These are phyloP conservation scores for Petrocephalus microphthalmus DNA, from an alignment of 2,113 vertebrate genomes.

Conservation along the genomic window DNA sequence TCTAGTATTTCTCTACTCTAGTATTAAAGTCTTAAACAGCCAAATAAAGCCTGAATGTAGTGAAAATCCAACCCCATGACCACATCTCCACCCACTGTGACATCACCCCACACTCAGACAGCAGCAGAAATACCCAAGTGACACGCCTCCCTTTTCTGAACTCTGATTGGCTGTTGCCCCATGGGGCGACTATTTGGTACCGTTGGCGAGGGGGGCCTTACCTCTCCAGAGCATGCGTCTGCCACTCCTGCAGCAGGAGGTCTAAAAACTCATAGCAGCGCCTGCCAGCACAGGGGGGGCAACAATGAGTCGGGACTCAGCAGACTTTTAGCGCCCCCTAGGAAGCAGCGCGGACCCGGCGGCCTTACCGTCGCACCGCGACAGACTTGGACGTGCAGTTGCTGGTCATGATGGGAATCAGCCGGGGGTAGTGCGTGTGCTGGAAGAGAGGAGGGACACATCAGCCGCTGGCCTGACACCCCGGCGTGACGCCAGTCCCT, in stretches of 20 bases:
- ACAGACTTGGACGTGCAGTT: slow-evolving; percentile 97
- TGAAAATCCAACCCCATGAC: neutral
- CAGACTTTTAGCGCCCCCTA: neutral
- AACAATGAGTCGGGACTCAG: neutral
- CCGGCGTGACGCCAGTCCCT: neutral
- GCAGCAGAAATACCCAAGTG: neutral
- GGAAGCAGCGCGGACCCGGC: neutral
- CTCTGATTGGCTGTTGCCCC: neutral
- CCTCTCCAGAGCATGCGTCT: slow-evolving; percentile 90
- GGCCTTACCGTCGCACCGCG: slow-evolving; percentile 83
- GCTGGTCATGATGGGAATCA: slow-evolving; percentile 98
- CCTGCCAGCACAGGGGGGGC: slow-evolving; percentile 46
- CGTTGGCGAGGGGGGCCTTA: slow-evolving; percentile 44
- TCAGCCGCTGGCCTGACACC: neutral
- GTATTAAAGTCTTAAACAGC: no score
- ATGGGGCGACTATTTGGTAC: neutral
- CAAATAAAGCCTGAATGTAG: neutral
- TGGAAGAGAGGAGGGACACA: slow-evolving; percentile 43
- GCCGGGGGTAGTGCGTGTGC: slow-evolving; percentile 90
- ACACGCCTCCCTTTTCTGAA: neutral
- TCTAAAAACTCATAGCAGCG: slow-evolving; percentile 96
- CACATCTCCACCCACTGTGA: neutral
- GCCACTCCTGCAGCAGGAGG: slow-evolving; percentile 92
- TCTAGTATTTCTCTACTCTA: neutral
- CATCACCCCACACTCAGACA: neutral